A percentile compares a stretch with the other conserved stretches of the same genome.
phyloP scores from a whole-genome alignment of 2,113 vertebrate species.

The Trematocara variabile region DNA sequence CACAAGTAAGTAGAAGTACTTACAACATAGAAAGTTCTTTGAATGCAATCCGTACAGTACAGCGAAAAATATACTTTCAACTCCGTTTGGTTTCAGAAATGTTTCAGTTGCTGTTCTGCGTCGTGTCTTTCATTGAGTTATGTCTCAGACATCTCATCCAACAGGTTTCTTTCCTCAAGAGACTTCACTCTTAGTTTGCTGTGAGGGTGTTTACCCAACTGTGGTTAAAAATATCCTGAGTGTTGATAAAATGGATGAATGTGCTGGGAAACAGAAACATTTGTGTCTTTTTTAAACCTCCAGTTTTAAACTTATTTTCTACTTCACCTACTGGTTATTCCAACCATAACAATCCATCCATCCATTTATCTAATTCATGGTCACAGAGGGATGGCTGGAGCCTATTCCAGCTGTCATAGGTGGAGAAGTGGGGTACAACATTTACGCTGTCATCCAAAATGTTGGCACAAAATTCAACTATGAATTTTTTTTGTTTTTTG shows the following conservation, averaged over 20 bases:
- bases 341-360: neutral
- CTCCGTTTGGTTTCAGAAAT: neutral
- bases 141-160: neutral
- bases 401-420: neutral
- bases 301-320: neutral
- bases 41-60: neutral
- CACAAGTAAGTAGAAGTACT: neutral
- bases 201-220: neutral
- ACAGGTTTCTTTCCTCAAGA: conserved; percentile 29
- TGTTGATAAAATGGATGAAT: neutral
- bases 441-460: neutral
- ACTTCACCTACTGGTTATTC: neutral
- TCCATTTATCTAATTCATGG: neutral
- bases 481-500: neutral
- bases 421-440: neutral
- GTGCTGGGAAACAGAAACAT: neutral
- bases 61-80: neutral
- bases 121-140: neutral
- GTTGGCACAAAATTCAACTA: neutral
- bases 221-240: conserved; percentile 29
- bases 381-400: neutral
- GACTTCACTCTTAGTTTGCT: neutral
- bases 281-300: neutral
- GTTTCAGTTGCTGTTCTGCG: neutral
- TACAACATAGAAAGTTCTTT: neutral